Evolutionary conservation across 1,140 invertebrate species (phyloP).

Genomic region (Drosophila athabasca): DNA sequence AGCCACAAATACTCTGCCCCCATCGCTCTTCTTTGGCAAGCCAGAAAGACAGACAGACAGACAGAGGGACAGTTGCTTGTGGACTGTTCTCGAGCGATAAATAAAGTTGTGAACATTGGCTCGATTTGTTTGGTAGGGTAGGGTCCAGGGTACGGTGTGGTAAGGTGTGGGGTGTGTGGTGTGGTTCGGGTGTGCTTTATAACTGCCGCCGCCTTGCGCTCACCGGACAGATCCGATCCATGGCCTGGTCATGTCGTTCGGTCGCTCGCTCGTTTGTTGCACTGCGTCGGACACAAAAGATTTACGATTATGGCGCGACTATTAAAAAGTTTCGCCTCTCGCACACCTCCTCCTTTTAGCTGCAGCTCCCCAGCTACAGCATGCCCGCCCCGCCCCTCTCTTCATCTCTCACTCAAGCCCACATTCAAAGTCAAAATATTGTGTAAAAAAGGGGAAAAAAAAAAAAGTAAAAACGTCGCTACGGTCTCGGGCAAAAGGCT

Average conservation of each 20-base stretch:
- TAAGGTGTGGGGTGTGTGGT: neutral
- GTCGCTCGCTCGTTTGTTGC: slow-evolving; percentile 59
- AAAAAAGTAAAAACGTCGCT: slow-evolving; percentile 12
- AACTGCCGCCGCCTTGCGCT: slow-evolving; percentile 24
- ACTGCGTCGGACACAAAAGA: slow-evolving; percentile 81
- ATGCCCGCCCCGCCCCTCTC: neutral
- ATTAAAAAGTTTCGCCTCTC: slow-evolving; percentile 82
- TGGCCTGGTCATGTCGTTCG: slow-evolving; percentile 61
- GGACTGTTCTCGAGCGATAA: slow-evolving; percentile 67
- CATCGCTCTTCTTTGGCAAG: neutral
- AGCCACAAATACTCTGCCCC: too few species aligned
- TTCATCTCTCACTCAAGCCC: slow-evolving; percentile 58
- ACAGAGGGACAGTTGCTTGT: slow-evolving; percentile 8
- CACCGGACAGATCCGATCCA: slow-evolving; percentile 23
- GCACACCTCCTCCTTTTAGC: slow-evolving; percentile 51
- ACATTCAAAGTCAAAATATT: slow-evolving; percentile 75
- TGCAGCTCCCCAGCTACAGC: neutral
- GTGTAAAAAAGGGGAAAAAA: slow-evolving; percentile 42
- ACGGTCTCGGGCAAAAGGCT: slow-evolving; percentile 6
- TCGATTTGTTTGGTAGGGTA: slow-evolving; percentile 71
- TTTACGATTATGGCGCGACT: slow-evolving; percentile 82
- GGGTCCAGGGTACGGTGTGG: neutral
- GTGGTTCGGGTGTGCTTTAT: slow-evolving; percentile 24
- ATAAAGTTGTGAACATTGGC: slow-evolving; percentile 77
- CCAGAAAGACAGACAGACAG: neutral